Percentiles rank a stretch among this genome's conserved stretches.
phyloP scores from a whole-genome alignment of 2,797 vertebrate genomes.

The Microctenopoma lineatum region DNA sequence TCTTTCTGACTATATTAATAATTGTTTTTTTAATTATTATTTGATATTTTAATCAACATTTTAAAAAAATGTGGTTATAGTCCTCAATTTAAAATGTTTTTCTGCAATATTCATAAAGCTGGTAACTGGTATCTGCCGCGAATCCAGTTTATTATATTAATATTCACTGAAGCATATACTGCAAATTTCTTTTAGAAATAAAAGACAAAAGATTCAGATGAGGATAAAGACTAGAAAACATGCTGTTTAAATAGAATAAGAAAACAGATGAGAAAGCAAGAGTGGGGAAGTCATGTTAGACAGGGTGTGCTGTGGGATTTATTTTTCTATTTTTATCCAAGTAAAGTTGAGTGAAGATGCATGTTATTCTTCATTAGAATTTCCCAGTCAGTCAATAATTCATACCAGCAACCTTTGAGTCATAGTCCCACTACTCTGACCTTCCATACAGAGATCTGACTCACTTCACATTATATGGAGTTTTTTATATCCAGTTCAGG shows the following conservation, averaged over 20 bases:
- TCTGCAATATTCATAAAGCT: neutral
- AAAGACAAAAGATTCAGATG: slow-evolving; percentile 6
- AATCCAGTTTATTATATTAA: slow-evolving; percentile 3
- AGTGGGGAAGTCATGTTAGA: slow-evolving; percentile 9
- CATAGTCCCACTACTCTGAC: slow-evolving; percentile 59
- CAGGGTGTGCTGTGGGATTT: slow-evolving; percentile 33
- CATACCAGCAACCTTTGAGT: slow-evolving; percentile 61
- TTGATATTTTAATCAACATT: neutral
- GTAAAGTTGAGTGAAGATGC: slow-evolving; percentile 37
- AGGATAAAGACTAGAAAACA: slow-evolving; percentile 2
- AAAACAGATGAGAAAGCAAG: slow-evolving; percentile 9
- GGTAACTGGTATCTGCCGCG: slow-evolving; percentile 1
- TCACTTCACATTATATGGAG: slow-evolving; percentile 45
- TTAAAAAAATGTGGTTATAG: neutral
- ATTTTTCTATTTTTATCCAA: slow-evolving; percentile 40
- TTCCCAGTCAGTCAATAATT: slow-evolving; percentile 61
- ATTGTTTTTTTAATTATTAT: neutral
- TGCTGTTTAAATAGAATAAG: slow-evolving; percentile 6
- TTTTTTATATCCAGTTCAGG: slow-evolving; percentile 38
- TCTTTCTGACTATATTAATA: neutral
- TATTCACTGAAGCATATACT: neutral
- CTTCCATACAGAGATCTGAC: slow-evolving; percentile 52
- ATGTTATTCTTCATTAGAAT: slow-evolving; percentile 50
- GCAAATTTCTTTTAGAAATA: neutral
- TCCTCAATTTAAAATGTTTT: neutral